Percentiles rank a stretch among this genome's conserved stretches.
Conservation (phyloP, 2,113 vertebrate genomes). For the Xiphophorus hellerii region DNA sequence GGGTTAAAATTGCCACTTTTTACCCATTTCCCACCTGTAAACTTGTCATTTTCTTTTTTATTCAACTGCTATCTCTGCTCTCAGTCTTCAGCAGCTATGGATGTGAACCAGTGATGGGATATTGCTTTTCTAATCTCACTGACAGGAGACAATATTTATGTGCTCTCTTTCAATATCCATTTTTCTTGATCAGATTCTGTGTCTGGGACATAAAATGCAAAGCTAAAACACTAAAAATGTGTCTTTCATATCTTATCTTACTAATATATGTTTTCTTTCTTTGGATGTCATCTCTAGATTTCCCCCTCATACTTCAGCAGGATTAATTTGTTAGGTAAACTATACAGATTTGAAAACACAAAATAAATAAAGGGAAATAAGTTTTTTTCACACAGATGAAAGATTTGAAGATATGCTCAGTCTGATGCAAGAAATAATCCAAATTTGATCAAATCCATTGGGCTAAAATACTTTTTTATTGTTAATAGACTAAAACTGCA, state of each 20-base stretch:
- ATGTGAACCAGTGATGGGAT: conserved; percentile 64
- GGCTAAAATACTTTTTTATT: too few relatives aligned
- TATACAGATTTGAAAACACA: background rate
- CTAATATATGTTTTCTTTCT: conserved; percentile 35
- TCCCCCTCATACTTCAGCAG: background rate
- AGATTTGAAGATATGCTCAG: too few relatives aligned
- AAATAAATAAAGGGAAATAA: background rate
- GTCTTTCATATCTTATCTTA: background rate
- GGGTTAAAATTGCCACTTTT: background rate
- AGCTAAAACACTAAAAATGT: conserved; percentile 35
- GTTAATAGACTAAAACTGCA: too few relatives aligned
- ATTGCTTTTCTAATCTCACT: conserved; percentile 83
- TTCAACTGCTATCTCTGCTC: conserved; percentile 21
- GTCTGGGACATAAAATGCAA: conserved; percentile 28
- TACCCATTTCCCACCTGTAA: conserved; percentile 39
- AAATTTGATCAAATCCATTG: too few relatives aligned
- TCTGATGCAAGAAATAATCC: too few relatives aligned
- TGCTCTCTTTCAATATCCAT: conserved; percentile 79
- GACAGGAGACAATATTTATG: conserved; percentile 77
- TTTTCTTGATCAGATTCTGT: conserved; percentile 51
- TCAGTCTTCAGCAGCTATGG: conserved; percentile 33
- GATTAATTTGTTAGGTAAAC: background rate
- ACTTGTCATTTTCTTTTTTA: background rate
- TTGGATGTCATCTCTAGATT: conserved; percentile 42
- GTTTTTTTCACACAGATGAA: too few relatives aligned